phyloP scores from a whole-genome alignment of 2,113 vertebrate genomes.

The Jaculus jaculus region DNA sequence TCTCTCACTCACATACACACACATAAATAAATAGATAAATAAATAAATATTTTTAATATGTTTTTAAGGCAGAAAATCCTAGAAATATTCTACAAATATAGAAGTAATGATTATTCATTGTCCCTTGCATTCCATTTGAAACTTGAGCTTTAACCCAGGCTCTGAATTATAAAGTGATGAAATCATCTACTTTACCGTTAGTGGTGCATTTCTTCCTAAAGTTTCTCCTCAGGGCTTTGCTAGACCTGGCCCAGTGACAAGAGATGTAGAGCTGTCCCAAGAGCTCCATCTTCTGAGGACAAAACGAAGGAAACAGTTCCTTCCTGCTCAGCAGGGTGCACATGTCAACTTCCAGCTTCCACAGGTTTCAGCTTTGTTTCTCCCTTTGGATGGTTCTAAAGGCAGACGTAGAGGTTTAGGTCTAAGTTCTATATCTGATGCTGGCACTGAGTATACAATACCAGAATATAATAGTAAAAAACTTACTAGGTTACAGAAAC shows the following conservation, averaged over 20 bases:
- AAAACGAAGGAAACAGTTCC: too few relatives aligned
- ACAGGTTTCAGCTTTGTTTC: neutral
- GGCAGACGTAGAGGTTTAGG: neutral
- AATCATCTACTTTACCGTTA: neutral
- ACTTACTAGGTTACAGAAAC: neutral
- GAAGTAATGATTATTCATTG: neutral
- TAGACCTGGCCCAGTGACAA: neutral
- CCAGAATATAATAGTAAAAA: neutral
- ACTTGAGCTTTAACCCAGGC: neutral
- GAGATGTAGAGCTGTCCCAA: rapidly evolving
- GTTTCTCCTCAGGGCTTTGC: neutral
- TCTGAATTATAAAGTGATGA: neutral
- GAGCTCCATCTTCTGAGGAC: neutral
- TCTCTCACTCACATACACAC: too few relatives aligned
- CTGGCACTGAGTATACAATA: neutral
- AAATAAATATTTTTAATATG: neutral
- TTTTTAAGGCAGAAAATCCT: constrained; percentile 1
- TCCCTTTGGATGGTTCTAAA: neutral
- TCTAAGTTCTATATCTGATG: neutral
- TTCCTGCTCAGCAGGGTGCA: neutral
- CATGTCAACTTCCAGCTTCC: neutral
- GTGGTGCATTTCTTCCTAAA: neutral
- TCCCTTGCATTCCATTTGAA: neutral
- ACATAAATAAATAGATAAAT: too few relatives aligned
- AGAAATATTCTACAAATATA: constrained; percentile 18